Percentiles rank a stretch among this genome's conserved stretches.
These are phyloP conservation scores for Stegodyphus mimosarum DNA, from an alignment of 1,140 invertebrate species.

Conservation along the genomic window DNA sequence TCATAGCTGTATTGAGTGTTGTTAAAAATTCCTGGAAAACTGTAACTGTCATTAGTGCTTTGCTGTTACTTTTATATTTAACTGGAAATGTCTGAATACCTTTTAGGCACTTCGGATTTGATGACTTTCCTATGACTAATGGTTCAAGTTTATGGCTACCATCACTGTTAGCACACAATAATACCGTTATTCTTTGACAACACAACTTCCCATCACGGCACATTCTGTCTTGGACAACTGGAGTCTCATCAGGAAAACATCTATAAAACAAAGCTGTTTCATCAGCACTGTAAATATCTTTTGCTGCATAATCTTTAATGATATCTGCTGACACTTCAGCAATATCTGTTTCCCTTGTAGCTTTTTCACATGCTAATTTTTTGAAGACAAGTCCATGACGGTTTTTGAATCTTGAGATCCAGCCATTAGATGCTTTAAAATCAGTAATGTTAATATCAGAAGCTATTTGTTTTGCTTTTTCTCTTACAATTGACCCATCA, in stretches of 20 bases:
- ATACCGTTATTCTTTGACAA: background rate
- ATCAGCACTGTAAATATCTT: background rate
- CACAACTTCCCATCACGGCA: background rate
- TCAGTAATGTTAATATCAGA: background rate
- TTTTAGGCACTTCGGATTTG: background rate
- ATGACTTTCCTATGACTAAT: background rate
- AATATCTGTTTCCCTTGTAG: background rate
- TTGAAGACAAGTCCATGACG: slow-evolving; percentile 4
- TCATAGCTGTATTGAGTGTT: background rate
- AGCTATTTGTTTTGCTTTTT: slow-evolving; percentile 6
- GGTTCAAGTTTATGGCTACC: background rate
- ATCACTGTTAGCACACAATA: background rate
- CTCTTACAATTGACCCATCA: background rate
- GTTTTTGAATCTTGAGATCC: slow-evolving; percentile 2
- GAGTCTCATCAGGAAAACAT: background rate
- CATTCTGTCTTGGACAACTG: background rate
- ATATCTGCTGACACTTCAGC: background rate
- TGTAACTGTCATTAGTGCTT: background rate
- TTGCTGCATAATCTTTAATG: background rate
- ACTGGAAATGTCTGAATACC: background rate
- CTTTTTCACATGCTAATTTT: background rate
- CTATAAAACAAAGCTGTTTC: background rate
- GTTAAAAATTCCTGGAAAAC: background rate
- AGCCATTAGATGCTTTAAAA: slow-evolving; percentile 15
- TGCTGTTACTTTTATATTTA: background rate